Percentiles rank a stretch among this genome's conserved stretches.
phyloP scores from a whole-genome alignment of 2,113 vertebrate species.

The Centrocercus urophasianus region DNA sequence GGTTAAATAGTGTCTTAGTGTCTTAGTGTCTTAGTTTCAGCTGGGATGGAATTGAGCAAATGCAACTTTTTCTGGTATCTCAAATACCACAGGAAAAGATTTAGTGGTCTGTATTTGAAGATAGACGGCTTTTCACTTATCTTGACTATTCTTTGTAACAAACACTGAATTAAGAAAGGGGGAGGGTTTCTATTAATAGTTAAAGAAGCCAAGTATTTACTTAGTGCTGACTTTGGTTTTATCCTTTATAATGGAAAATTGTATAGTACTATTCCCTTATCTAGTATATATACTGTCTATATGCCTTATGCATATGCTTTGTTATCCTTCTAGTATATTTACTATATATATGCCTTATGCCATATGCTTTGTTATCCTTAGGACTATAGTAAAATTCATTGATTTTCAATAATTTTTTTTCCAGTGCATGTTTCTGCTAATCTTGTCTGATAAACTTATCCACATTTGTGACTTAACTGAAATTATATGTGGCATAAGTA shows the following conservation, averaged over 20 bases:
- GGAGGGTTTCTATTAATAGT: accelerated
- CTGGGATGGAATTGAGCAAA: no score
- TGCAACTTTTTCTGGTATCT: not conserved
- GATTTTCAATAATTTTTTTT: not conserved
- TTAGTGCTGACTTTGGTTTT: not conserved
- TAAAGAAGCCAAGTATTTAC: not conserved
- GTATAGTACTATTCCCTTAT: not conserved
- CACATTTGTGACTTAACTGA: not conserved
- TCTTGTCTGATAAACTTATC: not conserved
- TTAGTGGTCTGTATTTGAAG: not conserved
- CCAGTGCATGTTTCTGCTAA: not conserved
- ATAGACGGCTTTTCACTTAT: not conserved
- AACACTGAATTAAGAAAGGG: not conserved
- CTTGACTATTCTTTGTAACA: accelerated
- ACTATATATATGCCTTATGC: not conserved
- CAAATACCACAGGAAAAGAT: not conserved
- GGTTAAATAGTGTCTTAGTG: not conserved
- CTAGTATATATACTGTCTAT: not conserved
- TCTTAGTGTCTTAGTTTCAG: no score
- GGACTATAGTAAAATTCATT: not conserved
- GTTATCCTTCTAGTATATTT: not conserved
- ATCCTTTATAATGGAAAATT: not conserved
- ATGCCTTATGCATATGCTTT: not conserved
- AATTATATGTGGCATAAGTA: not conserved
- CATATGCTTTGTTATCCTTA: not conserved